Evolutionary conservation across 2,888 invertebrate species (phyloP).

Genomic region (Sipha maydis): DNA sequence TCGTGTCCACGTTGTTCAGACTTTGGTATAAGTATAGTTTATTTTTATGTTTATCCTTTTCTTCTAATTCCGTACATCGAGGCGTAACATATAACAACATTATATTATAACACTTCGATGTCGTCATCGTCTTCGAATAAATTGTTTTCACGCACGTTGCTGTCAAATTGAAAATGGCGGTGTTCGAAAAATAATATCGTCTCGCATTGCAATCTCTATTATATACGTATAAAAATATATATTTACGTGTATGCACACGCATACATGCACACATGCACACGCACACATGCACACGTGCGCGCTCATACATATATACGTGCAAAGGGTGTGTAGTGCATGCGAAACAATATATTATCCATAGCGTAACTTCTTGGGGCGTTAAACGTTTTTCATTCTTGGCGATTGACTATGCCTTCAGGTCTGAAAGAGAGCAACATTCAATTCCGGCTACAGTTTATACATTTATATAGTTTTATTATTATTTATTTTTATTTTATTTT

Average conservation of each 20-base stretch:
- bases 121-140: too few species aligned
- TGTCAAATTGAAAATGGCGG: not conserved
- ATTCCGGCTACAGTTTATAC: conserved; percentile 3
- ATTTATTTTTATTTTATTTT: conserved; percentile 11
- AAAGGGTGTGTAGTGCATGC: not conserved
- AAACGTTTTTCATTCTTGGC: conserved; percentile 45
- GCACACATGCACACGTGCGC: not conserved
- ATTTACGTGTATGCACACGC: too few species aligned
- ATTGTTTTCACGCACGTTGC: too few species aligned
- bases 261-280: not conserved
- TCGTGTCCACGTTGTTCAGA: too few species aligned
- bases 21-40: too few species aligned
- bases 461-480: not conserved
- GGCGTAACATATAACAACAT: too few species aligned
- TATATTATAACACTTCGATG: too few species aligned
- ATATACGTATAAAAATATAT: not conserved
- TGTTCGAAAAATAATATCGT: conserved; percentile 32
- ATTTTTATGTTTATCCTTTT: too few species aligned
- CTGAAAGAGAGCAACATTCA: conserved; percentile 22
- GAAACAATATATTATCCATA: conserved; percentile 44
- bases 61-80: too few species aligned
- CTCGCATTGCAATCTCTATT: conserved; percentile 20
- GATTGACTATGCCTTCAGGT: conserved; percentile 28
- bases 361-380: conserved; percentile 39
- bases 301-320: not conserved